These are phyloP conservation scores for Gasterosteus nipponicus DNA, from an alignment of 2,113 vertebrate genomes.

Conservation along the genomic window DNA sequence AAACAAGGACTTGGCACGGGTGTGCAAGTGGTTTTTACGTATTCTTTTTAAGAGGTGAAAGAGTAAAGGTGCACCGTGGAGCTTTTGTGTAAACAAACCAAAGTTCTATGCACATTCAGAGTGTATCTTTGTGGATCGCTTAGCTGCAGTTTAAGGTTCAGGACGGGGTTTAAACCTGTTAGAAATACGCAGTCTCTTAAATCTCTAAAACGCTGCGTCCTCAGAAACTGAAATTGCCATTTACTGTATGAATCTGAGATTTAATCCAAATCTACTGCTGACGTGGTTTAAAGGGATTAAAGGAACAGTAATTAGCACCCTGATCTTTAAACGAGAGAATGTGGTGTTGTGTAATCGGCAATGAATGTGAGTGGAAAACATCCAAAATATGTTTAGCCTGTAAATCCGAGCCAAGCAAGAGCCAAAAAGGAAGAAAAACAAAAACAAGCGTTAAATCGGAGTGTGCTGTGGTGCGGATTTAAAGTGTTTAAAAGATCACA, in stretches of 20 bases:
- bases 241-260: neutral
- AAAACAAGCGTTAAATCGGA: neutral
- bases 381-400: neutral
- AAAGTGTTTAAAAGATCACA: neutral
- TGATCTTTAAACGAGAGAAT: neutral
- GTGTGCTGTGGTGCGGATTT: neutral
- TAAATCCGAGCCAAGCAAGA: neutral
- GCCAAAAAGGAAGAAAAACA: neutral
- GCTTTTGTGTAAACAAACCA: neutral
- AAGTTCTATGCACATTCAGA: neutral
- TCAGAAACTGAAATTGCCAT: neutral
- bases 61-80: constrained; percentile 31
- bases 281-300: neutral
- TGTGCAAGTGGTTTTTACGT: neutral
- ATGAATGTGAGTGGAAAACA: neutral
- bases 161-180: neutral
- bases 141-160: constrained; percentile 7
- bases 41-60: constrained; percentile 16
- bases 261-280: neutral
- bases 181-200: neutral
- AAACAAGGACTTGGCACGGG: constrained; percentile 27
- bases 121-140: neutral
- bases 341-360: neutral
- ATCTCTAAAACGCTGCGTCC: neutral
- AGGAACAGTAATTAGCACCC: neutral